These are phyloP conservation scores for Mesocricetus auratus DNA, from an alignment of 2,113 vertebrate genomes.

Conservation along the genomic window DNA sequence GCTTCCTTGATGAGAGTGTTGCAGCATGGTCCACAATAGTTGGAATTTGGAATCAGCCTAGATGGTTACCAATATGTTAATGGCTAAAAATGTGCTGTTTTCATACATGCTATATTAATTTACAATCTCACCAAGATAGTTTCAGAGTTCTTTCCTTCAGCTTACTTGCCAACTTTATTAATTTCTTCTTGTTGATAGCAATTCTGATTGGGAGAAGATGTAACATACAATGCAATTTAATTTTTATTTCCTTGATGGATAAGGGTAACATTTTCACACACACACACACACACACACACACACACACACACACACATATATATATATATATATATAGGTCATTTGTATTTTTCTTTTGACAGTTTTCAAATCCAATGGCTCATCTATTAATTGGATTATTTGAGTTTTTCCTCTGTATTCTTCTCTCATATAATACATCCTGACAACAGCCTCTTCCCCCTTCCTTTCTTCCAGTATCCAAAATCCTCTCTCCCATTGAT, in stretches of 20 bases:
- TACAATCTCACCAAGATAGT: background rate
- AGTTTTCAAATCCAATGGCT: background rate
- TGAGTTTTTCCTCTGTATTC: background rate
- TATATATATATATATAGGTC: background rate
- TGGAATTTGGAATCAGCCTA: background rate
- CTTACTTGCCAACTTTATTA: background rate
- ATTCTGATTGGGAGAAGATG: background rate
- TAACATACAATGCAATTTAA: background rate
- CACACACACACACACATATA: no score
- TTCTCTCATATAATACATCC: background rate
- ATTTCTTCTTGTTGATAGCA: background rate
- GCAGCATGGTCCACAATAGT: background rate
- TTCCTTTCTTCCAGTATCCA: background rate
- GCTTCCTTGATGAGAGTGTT: background rate
- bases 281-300: no score
- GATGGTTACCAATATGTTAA: background rate
- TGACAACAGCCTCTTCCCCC: background rate
- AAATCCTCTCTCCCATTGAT: background rate
- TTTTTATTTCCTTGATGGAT: background rate
- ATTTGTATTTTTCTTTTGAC: background rate
- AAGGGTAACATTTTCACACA: background rate
- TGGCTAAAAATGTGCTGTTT: background rate
- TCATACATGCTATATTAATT: background rate
- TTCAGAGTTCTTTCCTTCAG: background rate
- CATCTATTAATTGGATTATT: background rate